Percentiles rank a stretch among this genome's conserved stretches.
These are phyloP conservation scores for Leucoraja erinaceus DNA, from an alignment of 2,113 vertebrate species.

Conservation along the genomic window DNA sequence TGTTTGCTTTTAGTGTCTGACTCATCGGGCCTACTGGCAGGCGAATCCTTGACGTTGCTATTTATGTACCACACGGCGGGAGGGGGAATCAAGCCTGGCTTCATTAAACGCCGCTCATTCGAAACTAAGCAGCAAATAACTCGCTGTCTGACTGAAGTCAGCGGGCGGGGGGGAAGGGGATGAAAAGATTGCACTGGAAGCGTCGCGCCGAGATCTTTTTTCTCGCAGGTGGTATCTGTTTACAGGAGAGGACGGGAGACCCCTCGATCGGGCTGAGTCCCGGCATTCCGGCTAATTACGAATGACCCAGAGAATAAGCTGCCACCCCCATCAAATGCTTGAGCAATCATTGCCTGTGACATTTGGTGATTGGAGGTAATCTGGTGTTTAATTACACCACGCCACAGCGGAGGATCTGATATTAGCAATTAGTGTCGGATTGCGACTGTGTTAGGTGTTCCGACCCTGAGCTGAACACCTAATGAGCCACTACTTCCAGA, in stretches of 20 bases:
- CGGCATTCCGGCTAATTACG: neutral
- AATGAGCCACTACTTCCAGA: neutral
- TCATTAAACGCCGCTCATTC: neutral
- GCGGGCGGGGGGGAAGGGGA: neutral
- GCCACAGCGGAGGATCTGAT: slow-evolving; percentile 3
- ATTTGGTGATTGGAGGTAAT: slow-evolving; percentile 29
- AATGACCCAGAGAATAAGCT: slow-evolving; percentile 10
- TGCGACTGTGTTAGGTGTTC: neutral
- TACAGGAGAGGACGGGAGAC: neutral
- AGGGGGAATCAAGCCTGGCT: neutral
- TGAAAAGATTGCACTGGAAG: neutral
- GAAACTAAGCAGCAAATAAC: neutral
- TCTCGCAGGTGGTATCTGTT: neutral
- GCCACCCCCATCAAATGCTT: slow-evolving; percentile 7
- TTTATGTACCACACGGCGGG: neutral
- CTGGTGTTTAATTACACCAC: slow-evolving; percentile 23
- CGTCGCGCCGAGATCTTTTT: neutral
- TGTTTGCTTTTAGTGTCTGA: neutral
- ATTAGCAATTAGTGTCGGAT: slow-evolving; percentile 24
- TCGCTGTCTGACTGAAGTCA: neutral
- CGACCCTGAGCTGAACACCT: neutral
- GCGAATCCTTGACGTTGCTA: neutral
- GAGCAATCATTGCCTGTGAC: neutral
- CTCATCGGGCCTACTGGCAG: neutral
- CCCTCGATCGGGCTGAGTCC: neutral